Percentiles rank a stretch among this genome's conserved stretches.
These are phyloP conservation scores for Cheiracanthium punctorium DNA, from an alignment of 2,888 invertebrate species.

Conservation along the genomic window DNA sequence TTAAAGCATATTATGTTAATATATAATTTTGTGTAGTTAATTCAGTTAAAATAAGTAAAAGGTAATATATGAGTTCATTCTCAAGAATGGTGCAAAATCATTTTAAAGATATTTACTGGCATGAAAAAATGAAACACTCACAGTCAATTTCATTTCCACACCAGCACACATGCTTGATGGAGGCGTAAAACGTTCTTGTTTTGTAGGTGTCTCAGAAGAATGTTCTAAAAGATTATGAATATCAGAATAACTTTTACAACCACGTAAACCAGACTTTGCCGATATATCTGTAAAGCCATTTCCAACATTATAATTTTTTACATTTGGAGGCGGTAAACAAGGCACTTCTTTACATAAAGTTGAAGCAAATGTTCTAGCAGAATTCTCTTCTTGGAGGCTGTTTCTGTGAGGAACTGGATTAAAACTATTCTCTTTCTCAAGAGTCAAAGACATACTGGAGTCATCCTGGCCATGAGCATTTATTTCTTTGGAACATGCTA, in stretches of 20 bases:
- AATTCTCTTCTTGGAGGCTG: not conserved
- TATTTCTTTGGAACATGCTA: not conserved
- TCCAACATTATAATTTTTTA: not conserved
- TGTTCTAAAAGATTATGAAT: slow-evolving; percentile 46
- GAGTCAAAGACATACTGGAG: not conserved
- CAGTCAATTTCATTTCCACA: not conserved
- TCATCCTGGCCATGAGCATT: not conserved
- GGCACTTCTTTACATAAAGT: slow-evolving; percentile 59
- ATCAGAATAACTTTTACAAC: slow-evolving; percentile 71
- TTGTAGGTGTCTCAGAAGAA: not conserved
- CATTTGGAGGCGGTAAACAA: slow-evolving; percentile 37
- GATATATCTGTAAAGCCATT: not conserved
- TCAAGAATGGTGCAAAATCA: too few relatives aligned
- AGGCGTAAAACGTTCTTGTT: slow-evolving; percentile 54
- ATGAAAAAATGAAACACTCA: not conserved
- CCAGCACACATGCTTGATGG: slow-evolving; percentile 45
- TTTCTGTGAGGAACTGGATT: not conserved
- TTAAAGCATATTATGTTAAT: too few relatives aligned
- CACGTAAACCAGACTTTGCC: slow-evolving; percentile 1
- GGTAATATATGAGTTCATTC: too few relatives aligned
- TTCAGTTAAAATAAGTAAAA: too few relatives aligned
- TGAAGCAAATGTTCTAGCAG: not conserved
- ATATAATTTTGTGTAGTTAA: too few relatives aligned
- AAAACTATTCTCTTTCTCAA: not conserved
- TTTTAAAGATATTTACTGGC: too few relatives aligned